These are phyloP conservation scores for Cheilosia soror DNA, from an alignment of 2,888 invertebrate genomes.

Conservation along the genomic window DNA sequence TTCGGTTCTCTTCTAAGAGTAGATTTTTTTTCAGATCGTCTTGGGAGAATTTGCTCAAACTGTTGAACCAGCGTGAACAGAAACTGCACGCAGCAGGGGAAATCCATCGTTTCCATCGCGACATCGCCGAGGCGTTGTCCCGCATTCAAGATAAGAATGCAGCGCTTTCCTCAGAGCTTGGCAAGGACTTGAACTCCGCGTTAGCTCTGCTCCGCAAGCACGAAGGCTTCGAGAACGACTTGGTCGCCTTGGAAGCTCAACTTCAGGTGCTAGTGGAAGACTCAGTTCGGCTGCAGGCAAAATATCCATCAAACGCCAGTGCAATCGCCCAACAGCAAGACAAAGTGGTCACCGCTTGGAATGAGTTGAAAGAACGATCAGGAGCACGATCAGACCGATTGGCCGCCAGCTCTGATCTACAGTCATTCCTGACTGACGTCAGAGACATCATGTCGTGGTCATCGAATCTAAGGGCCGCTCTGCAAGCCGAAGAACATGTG, in stretches of 20 bases:
- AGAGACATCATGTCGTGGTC: slow-evolving; percentile 96
- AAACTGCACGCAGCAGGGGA: slow-evolving; percentile 97
- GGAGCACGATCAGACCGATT: slow-evolving; percentile 91
- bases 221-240: slow-evolving; percentile 96
- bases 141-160: slow-evolving; percentile 96
- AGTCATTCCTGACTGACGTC: slow-evolving; percentile 93
- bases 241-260: slow-evolving; percentile 96
- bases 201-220: slow-evolving; percentile 92
- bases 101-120: slow-evolving; percentile 98
- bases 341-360: slow-evolving; percentile 94
- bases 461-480: slow-evolving; percentile 89
- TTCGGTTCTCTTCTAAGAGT: not conserved
- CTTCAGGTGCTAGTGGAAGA: slow-evolving; percentile 96
- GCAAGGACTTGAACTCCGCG: slow-evolving; percentile 94
- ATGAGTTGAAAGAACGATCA: slow-evolving; percentile 92
- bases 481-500: slow-evolving; percentile 92
- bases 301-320: slow-evolving; percentile 96
- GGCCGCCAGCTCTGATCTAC: slow-evolving; percentile 94
- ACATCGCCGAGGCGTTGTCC: slow-evolving; percentile 95
- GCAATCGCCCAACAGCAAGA: slow-evolving; percentile 95
- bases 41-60: slow-evolving; percentile 95
- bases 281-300: slow-evolving; percentile 92
- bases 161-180: slow-evolving; percentile 91
- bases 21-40: slow-evolving; percentile 85
- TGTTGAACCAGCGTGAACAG: slow-evolving; percentile 93